phyloP scores from a whole-genome alignment of 2,797 vertebrate genomes.

The Sebastes cheni region DNA sequence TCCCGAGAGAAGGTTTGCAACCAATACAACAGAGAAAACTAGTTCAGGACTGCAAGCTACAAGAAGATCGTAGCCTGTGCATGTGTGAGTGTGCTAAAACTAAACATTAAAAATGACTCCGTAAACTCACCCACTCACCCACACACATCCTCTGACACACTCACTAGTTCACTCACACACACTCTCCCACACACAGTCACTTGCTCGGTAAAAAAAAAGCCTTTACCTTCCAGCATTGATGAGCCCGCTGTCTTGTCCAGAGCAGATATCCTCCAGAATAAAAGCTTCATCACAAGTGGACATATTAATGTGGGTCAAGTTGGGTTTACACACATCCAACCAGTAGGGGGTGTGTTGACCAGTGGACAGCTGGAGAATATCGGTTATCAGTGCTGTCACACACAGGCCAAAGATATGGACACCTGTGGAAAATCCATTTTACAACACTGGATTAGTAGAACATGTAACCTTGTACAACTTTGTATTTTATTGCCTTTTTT shows the following conservation, averaged over 20 bases:
- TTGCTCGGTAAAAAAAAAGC: background rate
- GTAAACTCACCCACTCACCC: background rate
- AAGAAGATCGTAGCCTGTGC: background rate
- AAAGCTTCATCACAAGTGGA: slow-evolving; percentile 93
- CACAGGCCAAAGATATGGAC: slow-evolving; percentile 95
- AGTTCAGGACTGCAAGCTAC: background rate
- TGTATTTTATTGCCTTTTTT: background rate
- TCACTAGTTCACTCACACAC: background rate
- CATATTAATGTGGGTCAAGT: slow-evolving; percentile 91
- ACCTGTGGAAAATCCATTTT: slow-evolving; percentile 70
- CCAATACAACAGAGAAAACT: slow-evolving; percentile 28
- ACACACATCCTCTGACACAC: slow-evolving; percentile 17
- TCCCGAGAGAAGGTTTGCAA: slow-evolving; percentile 2
- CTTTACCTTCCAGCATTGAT: slow-evolving; percentile 92
- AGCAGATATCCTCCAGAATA: slow-evolving; percentile 94
- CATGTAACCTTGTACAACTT: background rate
- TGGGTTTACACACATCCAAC: slow-evolving; percentile 95
- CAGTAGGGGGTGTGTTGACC: slow-evolving; percentile 94
- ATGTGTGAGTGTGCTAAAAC: background rate
- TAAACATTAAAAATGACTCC: slow-evolving; percentile 4
- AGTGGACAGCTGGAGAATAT: slow-evolving; percentile 93
- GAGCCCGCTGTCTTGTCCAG: slow-evolving; percentile 87
- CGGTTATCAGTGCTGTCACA: slow-evolving; percentile 93
- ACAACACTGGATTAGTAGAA: background rate
- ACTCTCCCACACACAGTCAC: background rate